These are phyloP conservation scores for Sesamia nonagrioides DNA, from an alignment of 1,140 invertebrate species.

Conservation along the genomic window DNA sequence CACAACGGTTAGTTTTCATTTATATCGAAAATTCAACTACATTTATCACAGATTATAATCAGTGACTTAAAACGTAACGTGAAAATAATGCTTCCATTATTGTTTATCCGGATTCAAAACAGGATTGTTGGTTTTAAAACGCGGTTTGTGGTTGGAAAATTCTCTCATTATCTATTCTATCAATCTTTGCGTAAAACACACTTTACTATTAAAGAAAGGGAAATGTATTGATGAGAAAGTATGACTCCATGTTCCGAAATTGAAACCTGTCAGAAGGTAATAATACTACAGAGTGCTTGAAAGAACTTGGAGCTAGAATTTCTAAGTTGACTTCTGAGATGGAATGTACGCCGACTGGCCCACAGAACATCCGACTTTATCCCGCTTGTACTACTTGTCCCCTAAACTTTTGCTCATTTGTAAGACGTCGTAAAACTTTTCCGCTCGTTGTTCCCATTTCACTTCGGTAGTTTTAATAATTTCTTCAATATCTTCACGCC, in stretches of 20 bases:
- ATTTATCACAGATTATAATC: slow-evolving; percentile 12
- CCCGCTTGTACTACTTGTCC: slow-evolving; percentile 17
- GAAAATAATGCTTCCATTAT: background rate
- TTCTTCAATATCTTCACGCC: slow-evolving; percentile 22
- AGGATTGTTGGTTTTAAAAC: background rate
- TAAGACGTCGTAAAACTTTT: slow-evolving; percentile 43
- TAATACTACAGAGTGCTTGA: background rate
- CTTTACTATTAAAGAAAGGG: no score
- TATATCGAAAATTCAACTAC: slow-evolving; percentile 24
- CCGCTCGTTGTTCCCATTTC: slow-evolving; percentile 36
- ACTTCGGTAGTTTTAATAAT: slow-evolving; percentile 38
- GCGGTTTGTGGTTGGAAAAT: no score
- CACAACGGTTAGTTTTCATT: slow-evolving; percentile 20
- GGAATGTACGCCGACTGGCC: background rate
- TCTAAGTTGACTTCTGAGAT: background rate
- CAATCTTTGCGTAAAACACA: background rate
- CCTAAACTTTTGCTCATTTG: slow-evolving; percentile 46
- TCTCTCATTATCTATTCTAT: no score
- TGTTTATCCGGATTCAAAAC: background rate
- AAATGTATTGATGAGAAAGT: no score
- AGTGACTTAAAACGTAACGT: background rate
- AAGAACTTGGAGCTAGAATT: background rate
- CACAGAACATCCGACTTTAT: slow-evolving; percentile 9
- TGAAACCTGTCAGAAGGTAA: no score
- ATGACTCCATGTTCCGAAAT: no score